Base-by-base conservation (phyloP, 1,140 invertebrate genomes). In the Drosophila pseudoobscura region DNA sequence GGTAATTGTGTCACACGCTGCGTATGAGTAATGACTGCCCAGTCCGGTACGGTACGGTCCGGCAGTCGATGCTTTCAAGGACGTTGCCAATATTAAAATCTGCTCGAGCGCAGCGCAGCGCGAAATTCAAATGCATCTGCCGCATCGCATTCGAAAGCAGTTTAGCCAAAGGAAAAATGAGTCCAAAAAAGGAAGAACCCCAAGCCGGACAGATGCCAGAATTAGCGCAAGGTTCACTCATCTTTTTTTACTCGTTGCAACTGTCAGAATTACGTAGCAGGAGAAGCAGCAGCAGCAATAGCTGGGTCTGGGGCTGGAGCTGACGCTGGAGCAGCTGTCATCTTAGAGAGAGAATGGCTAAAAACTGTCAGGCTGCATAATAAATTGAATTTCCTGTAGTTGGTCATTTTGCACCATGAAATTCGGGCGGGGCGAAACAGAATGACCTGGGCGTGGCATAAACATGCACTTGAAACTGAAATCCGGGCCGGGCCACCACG, bases 91-190 rank as follows among this genome's bases (percentile, higher is more conserved):
- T 88, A 88, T 88, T 88, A 79, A 88, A 89, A 83, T 65, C 75
- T 82, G 64, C 66, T 88, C 75, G 51, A 88, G 83, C 72, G 83
- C 78, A 88, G 56, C 83, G 60, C 71, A 76, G 83, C 83, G 83
- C 83, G 84, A 88, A 88, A 88, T 88, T 88, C 79, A 83, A 88
- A 88, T 62, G 83, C 83, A 88, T 69, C 78, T 88, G 78, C 56
- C 71, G 75, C 83, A 68, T 69, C 60, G 78, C 78, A 88, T 85
- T 74, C 46, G 47, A 61, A 88, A 82, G 63, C 62, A 73, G 50
- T 58, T 53, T 35, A 49, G 31, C 20, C 53, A 50, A 56, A 15
- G 43, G 31, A 55, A 35, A 64, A 66, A 75, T 39, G 35, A 39
- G 11, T 39, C 35, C 35, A 41, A 59, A 50, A 22, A 57, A 53